A percentile compares a stretch with the other conserved stretches of the same genome.
phyloP scores from a whole-genome alignment of 2,888 invertebrate species.

The Belgica antarctica region DNA sequence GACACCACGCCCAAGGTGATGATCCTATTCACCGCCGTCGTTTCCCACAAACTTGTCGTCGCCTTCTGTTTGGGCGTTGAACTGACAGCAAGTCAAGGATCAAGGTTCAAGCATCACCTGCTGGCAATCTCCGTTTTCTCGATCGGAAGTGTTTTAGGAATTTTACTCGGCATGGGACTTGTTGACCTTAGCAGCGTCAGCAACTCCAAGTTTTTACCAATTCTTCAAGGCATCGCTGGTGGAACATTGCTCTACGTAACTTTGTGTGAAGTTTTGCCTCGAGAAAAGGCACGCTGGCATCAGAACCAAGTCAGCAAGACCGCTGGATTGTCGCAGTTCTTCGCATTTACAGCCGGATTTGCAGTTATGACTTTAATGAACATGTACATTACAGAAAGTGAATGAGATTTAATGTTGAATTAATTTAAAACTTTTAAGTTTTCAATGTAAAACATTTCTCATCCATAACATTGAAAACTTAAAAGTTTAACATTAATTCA shows the following conservation, averaged over 20 bases:
- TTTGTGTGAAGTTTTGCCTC: slow-evolving; percentile 72
- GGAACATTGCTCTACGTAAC: slow-evolving; percentile 76
- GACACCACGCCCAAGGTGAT: slow-evolving; percentile 64
- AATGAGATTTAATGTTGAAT: too few species aligned
- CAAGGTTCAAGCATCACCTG: slow-evolving; percentile 56
- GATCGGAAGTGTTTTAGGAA: slow-evolving; percentile 66
- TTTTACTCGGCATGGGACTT: slow-evolving; percentile 65
- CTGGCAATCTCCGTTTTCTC: slow-evolving; percentile 65
- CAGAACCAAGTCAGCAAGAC: slow-evolving; percentile 56
- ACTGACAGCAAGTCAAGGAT: slow-evolving; percentile 59
- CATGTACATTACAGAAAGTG: slow-evolving; percentile 58
- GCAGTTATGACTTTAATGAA: slow-evolving; percentile 63
- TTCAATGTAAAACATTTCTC: too few species aligned
- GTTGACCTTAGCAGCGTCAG: slow-evolving; percentile 53
- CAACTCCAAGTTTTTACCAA: slow-evolving; percentile 55
- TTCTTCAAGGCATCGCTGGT: slow-evolving; percentile 70
- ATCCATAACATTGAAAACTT: too few species aligned
- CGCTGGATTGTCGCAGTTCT: slow-evolving; percentile 66
- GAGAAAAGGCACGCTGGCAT: slow-evolving; percentile 74
- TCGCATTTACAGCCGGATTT: slow-evolving; percentile 63
- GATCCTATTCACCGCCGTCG: slow-evolving; percentile 66
- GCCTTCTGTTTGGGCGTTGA: slow-evolving; percentile 79
- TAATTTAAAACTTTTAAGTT: too few species aligned
- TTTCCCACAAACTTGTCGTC: slow-evolving; percentile 78
- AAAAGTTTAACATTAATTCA: too few species aligned